phyloP scores from a whole-genome alignment of 2,888 invertebrate species.

The Isoperla grammatica region DNA sequence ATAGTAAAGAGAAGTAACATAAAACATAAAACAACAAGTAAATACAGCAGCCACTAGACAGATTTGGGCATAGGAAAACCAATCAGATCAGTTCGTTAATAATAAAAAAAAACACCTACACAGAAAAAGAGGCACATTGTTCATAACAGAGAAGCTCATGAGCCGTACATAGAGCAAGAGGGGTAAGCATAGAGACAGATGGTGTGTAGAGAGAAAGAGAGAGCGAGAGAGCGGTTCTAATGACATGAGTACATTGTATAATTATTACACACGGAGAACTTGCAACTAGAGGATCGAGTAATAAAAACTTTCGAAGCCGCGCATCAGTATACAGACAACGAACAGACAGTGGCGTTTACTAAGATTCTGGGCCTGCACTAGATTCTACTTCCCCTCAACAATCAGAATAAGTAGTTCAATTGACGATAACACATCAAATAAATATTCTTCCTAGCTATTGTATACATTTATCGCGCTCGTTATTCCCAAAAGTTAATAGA shows the following conservation, averaged over 20 bases:
- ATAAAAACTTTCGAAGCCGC: too few relatives aligned
- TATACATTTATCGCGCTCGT: too few relatives aligned
- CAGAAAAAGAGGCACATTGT: constrained; percentile 27
- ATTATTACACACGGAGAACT: constrained; percentile 3
- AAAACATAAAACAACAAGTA: constrained; percentile 22
- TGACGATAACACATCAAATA: too few relatives aligned
- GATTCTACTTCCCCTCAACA: too few relatives aligned
- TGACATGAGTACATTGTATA: background rate
- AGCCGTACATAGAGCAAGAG: constrained; percentile 29
- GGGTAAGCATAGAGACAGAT: constrained; percentile 26
- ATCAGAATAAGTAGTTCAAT: too few relatives aligned
- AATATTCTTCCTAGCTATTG: too few relatives aligned
- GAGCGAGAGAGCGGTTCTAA: constrained; percentile 5
- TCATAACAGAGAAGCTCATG: constrained; percentile 26
- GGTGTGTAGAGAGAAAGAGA: constrained; percentile 23
- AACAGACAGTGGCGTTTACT: too few relatives aligned
- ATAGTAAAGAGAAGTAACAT: constrained; percentile 22
- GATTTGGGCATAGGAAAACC: constrained; percentile 7
- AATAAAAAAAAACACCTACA: constrained; percentile 28
- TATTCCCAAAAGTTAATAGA: too few relatives aligned
- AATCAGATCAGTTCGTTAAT: constrained; percentile 16
- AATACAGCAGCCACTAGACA: constrained; percentile 30
- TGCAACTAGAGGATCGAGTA: background rate
- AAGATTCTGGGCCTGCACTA: too few relatives aligned
- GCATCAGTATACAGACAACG: too few relatives aligned